Evolutionary conservation across 2,888 invertebrate genomes (phyloP), one percentile per base, ranked within the genome.

Genomic region (Dusona sp.): DNA sequence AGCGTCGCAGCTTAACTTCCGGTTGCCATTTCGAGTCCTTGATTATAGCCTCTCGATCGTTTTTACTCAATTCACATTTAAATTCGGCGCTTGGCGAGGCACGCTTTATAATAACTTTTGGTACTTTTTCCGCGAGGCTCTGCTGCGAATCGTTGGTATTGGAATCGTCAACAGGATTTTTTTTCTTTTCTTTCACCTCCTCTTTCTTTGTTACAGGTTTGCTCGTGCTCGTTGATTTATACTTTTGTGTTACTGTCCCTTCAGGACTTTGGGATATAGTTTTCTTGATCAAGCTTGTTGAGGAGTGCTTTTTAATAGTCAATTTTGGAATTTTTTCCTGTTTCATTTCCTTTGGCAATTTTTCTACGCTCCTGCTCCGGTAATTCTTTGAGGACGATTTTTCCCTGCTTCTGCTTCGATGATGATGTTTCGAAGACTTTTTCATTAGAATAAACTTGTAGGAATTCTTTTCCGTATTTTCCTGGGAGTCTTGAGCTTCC

Each of bases 101-200:
- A 57, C 94, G 88, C 79, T 94, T 94, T 64, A 94, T 94, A 65
- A 94, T 94, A 0, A 94, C 94, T 67, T 94, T 94, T 0, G 94
- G 94, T 45, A 94, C 88, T 81, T 94, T 94, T 8, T 92, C 92
- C 4, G 91, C 90, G 2, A 88, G 83, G 80, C 79, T 87, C 29
- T 87, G 79, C 29, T 86, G 79, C 4, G 88, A 85, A n/a, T 88
- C 79, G 70, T 87, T 57, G 33, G 48, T 57, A 29, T 80, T 48
- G 38, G 42, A 68, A 19, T 45, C n/a, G 38, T 87, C 79, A 57
- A 68, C 4, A 0, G 57, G 61, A 22, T 67, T 77, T 16, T 67
- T 78, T 22, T 73, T 25, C 22, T n/a, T 68, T n/a, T 75, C 65
- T 82, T 74, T 36, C 74, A 75, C 36, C 51, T 89, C 79, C 19